phyloP scores from a whole-genome alignment of 2,888 invertebrate species.

The Stenurella melanura region DNA sequence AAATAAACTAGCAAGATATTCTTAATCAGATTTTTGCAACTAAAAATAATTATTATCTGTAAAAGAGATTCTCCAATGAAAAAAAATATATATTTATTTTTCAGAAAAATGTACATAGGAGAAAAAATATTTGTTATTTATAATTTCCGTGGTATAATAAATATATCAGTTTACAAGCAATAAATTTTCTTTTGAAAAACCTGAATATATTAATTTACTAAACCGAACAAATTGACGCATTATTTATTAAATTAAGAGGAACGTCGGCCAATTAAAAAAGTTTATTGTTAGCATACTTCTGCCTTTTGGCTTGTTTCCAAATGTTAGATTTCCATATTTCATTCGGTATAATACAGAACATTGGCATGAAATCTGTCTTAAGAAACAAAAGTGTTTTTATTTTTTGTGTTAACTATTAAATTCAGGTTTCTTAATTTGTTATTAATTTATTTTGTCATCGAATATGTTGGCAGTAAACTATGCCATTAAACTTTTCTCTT shows the following conservation, averaged over 20 bases:
- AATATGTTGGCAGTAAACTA: neutral
- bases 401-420: neutral
- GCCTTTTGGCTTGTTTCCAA: conserved; percentile 12
- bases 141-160: neutral
- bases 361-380: neutral
- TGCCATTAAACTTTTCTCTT: too few relatives aligned
- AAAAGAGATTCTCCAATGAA: too few relatives aligned
- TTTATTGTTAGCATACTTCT: neutral
- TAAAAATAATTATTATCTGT: too few relatives aligned
- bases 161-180: neutral
- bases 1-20: too few relatives aligned
- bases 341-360: conserved; percentile 1
- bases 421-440: neutral
- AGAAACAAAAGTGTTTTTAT: neutral
- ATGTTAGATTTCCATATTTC: neutral
- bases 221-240: neutral
- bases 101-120: too few relatives aligned
- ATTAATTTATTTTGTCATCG: neutral
- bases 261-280: conserved; percentile 10
- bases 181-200: conserved; percentile 13
- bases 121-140: too few relatives aligned
- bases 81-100: too few relatives aligned
- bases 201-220: conserved; percentile 2
- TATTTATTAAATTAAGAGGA: conserved; percentile 14
- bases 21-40: too few relatives aligned